Conservation (phyloP, 2,888 invertebrate genomes). For the Oegoconia quadripuncta region DNA sequence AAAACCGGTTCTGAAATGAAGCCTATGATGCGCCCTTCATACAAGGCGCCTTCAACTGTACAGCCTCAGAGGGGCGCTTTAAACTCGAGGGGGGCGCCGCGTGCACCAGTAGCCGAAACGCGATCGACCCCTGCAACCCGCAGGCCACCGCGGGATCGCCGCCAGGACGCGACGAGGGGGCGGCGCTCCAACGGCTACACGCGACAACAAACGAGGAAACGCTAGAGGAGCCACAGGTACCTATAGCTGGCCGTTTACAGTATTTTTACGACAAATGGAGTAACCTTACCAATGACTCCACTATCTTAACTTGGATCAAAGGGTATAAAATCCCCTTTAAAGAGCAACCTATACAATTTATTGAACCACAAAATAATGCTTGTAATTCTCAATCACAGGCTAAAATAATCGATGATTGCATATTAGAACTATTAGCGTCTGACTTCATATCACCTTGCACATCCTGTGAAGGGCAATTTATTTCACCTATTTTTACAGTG, state of each 20-base stretch:
- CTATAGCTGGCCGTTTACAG: constrained; percentile 10
- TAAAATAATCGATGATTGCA: constrained; percentile 9
- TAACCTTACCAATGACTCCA: constrained; percentile 10
- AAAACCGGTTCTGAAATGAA: background rate
- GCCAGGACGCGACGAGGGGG: background rate
- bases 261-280: constrained; percentile 12
- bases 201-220: constrained; percentile 5
- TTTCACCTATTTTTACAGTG: constrained; percentile 12
- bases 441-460: background rate
- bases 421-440: constrained; percentile 8
- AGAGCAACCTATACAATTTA: constrained; percentile 2
- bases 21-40: background rate
- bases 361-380: constrained; percentile 1
- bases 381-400: background rate
- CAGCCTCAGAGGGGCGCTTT: constrained; percentile 6
- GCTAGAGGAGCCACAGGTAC: constrained; percentile 5
- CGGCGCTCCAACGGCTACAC: background rate
- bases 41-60: background rate
- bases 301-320: constrained; percentile 10
- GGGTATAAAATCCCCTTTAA: constrained; percentile 16
- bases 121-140: constrained; percentile 11
- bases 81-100: constrained; percentile 14
- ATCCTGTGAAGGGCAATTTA: constrained; percentile 14
- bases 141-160: too few species aligned
- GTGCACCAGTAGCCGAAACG: constrained; percentile 5